Conservation (phyloP, 1,140 invertebrate genomes). For the Drosophila obscura region DNA sequence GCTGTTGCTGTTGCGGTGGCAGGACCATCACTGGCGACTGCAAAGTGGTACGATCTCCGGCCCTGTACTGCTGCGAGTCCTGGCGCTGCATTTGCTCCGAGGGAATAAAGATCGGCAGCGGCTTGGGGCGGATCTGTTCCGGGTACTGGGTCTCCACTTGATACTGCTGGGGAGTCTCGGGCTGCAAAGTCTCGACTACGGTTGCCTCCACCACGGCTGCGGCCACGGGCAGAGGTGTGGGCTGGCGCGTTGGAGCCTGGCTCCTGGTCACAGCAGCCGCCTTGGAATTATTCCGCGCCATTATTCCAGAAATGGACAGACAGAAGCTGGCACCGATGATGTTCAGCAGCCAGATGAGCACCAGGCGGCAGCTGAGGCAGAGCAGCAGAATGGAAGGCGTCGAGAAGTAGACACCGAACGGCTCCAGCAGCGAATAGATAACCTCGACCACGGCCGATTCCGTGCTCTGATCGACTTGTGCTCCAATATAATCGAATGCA, state of each 20-base stretch:
- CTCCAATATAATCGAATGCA: conserved; percentile 51
- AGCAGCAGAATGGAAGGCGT: conserved; percentile 68
- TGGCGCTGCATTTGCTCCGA: conserved; percentile 51
- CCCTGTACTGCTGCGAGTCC: conserved; percentile 40
- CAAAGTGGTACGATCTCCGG: conserved; percentile 56
- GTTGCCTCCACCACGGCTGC: conserved; percentile 25
- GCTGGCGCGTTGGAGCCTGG: conserved; percentile 35
- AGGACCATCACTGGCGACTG: conserved; percentile 65
- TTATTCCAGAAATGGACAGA: conserved; percentile 61
- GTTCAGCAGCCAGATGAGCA: conserved; percentile 74
- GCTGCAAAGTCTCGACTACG: conserved; percentile 12
- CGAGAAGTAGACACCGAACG: conserved; percentile 65
- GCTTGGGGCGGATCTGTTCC: conserved; percentile 62
- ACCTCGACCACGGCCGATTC: no score
- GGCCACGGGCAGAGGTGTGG: conserved; percentile 40
- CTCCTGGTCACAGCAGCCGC: conserved; percentile 1
- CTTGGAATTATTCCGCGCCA: conserved; percentile 47
- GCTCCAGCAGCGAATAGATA: conserved; percentile 5
- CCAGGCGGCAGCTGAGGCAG: conserved; percentile 60
- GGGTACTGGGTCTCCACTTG: conserved; percentile 42
- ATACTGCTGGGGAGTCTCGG: conserved; percentile 7
- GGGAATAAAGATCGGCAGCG: conserved; percentile 59
- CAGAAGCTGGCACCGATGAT: conserved; percentile 72
- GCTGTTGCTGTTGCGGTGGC: conserved; percentile 31
- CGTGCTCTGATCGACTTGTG: fast-evolving